Conservation (phyloP, 2,113 vertebrate genomes). For the Syngnathoides biaculeatus region DNA sequence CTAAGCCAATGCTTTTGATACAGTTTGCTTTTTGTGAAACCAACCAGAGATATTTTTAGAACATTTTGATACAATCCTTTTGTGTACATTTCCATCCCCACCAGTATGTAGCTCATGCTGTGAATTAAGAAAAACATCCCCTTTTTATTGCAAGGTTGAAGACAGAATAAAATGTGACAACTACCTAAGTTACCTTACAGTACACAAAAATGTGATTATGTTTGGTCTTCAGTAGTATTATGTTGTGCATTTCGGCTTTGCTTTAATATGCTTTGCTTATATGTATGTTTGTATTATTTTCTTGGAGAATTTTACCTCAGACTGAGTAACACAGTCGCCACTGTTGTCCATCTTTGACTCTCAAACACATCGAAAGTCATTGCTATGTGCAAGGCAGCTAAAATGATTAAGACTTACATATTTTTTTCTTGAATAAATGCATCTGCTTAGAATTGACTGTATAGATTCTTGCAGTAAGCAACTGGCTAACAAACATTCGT, state of each 20-base stretch:
- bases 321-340: slow-evolving; percentile 61
- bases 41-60: slow-evolving; percentile 75
- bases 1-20: slow-evolving; percentile 73
- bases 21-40: slow-evolving; percentile 75
- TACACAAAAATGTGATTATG: slow-evolving; percentile 48
- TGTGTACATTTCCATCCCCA: slow-evolving; percentile 70
- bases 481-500: slow-evolving; percentile 12
- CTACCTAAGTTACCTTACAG: slow-evolving; percentile 68
- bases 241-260: slow-evolving; percentile 65
- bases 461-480: slow-evolving; percentile 23
- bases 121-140: slow-evolving; percentile 54
- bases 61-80: slow-evolving; percentile 77
- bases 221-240: slow-evolving; percentile 64
- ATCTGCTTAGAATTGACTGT: slow-evolving; percentile 24
- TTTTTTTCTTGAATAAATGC: slow-evolving; percentile 41
- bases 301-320: slow-evolving; percentile 58
- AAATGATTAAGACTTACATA: slow-evolving; percentile 53
- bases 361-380: slow-evolving; percentile 53
- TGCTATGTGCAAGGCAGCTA: slow-evolving; percentile 71
- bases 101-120: slow-evolving; percentile 72
- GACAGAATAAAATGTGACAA: slow-evolving; percentile 68
- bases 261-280: slow-evolving; percentile 73
- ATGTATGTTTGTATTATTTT: slow-evolving; percentile 59
- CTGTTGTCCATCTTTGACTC: slow-evolving; percentile 51
- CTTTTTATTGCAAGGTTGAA: slow-evolving; percentile 66